Evolutionary conservation across 1,140 invertebrate genomes (phyloP), one percentile per base, ranked within the genome.

Genomic region (Hirudo medicinalis): DNA sequence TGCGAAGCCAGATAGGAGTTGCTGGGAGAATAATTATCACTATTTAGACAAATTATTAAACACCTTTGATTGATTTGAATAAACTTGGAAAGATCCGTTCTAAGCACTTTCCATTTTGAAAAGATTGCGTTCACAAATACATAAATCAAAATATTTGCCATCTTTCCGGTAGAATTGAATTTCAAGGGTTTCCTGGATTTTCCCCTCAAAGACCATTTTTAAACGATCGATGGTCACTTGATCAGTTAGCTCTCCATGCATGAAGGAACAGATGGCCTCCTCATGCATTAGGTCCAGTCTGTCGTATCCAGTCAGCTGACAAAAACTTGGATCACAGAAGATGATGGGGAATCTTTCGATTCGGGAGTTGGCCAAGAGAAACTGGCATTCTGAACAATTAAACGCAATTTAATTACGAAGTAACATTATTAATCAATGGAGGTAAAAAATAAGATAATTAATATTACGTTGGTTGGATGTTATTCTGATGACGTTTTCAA

Each of bases 341-440:
- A 99, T 95, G 80, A 99, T 98, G 54, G 96, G 96, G 83, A 96
- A 99, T 85, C 99, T 96, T 77, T 98, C 92, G 79, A 99, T 98
- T 87, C 98, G 94, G 80, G 96, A 95, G 85, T 99, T 99, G 74
- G 95, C 94, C 85, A 99, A 85, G 77, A 99, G 86, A 83, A 99
- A 99, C 83, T 93, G 97, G 86, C 92, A 96, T 85, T 99, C 96
- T 85, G 93, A 91, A 80, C 69, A 94, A 87, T 68, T 77, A 79
- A 76, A 79, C 80, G 72, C 75, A 80, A 78, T 77, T 69, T 71
- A 25, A 22, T 20, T 72, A 20, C 13, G 29, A 78, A 92, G 22
- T 63, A 84, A 99, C 97, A 85, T 97, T 98, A 85, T 99, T 95
- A 78, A 36, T 36, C 98, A 36, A 36, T 36, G 2, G 55, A 57